Base-by-base conservation (phyloP, 2,888 invertebrate genomes). In the Escarpia spicata region DNA sequence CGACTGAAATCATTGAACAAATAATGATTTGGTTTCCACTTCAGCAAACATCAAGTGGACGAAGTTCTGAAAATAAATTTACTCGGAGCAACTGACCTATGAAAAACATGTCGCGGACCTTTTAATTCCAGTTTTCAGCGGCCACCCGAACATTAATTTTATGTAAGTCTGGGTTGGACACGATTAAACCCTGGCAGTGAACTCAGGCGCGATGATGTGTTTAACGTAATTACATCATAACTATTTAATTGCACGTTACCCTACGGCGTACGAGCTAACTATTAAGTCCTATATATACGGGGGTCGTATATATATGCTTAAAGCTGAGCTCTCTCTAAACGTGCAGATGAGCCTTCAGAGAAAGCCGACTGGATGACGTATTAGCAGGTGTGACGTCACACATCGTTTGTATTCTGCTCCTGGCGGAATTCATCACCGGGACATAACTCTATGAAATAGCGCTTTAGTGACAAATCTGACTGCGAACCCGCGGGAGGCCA, bases 391-490 rank as follows among this genome's bases (percentile, higher is more conserved):
- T 75, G 75, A n/a, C 75, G 75, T 75, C 75, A 75, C 75, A 26
- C 75, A 26, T 26, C 75, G 26, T 75, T 52, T 75, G 75, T 26
- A n/a, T 75, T 6, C 19, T 26, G 75, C 75, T 75, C 75, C 75
- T n/a, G 75, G n/a, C 6, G 75, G 75, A 26, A 75, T 75, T 75
- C 75, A 75, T 75, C 75, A 75, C 75, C 75, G 19, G 26, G 4
- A 75, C 75, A 75, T 75, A 75, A 75, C 75, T 75, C 19, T 75
- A 75, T 75, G 75, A 75, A 75, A 75, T 75, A 75, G 75, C 75
- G 75, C 75, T 75, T 75, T 75, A 75, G 75, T n/a, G 75, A 75
- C 75, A n/a, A 75, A 19, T n/a, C n/a, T 75, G 26, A 75, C 75
- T 75, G 75, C 26, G n/a, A 26, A 26, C 19, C 19, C 75, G 75